phyloP scores from a whole-genome alignment of 2,888 invertebrate species.

The Loripinus fragilis region DNA sequence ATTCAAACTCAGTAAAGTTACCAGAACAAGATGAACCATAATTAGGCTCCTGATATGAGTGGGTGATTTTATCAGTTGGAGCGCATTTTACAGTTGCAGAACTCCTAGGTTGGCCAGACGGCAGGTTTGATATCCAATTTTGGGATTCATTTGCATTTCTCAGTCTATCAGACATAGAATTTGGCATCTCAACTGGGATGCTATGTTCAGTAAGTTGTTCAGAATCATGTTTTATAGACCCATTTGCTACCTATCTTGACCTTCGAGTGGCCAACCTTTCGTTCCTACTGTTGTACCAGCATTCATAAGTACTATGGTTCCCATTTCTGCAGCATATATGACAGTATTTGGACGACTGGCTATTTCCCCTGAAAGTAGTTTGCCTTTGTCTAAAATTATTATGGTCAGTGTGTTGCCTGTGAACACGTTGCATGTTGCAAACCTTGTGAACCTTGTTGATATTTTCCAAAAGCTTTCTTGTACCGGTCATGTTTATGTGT shows the following conservation, averaged over 20 bases:
- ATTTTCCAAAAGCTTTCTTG: not conserved
- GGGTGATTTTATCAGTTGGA: no score
- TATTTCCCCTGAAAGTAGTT: not conserved
- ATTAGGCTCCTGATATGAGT: no score
- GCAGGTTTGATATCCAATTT: no score
- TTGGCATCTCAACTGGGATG: no score
- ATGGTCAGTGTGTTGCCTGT: not conserved
- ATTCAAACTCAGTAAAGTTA: no score
- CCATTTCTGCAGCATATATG: not conserved
- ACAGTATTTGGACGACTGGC: not conserved
- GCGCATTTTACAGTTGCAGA: no score
- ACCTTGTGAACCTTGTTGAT: not conserved
- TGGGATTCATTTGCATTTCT: no score
- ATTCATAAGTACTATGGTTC: not conserved
- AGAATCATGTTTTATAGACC: not conserved
- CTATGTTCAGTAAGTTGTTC: no score
- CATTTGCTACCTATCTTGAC: not conserved
- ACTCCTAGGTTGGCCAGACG: no score
- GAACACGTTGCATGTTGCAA: not conserved
- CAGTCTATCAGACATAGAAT: no score
- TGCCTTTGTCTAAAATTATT: not conserved
- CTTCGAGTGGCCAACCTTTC: not conserved
- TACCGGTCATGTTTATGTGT: not conserved
- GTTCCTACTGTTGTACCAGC: constrained; percentile 5
- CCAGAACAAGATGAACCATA: no score